Evolutionary conservation across 2,888 invertebrate genomes (phyloP).

Genomic region (Hydrotaea diabolus): DNA sequence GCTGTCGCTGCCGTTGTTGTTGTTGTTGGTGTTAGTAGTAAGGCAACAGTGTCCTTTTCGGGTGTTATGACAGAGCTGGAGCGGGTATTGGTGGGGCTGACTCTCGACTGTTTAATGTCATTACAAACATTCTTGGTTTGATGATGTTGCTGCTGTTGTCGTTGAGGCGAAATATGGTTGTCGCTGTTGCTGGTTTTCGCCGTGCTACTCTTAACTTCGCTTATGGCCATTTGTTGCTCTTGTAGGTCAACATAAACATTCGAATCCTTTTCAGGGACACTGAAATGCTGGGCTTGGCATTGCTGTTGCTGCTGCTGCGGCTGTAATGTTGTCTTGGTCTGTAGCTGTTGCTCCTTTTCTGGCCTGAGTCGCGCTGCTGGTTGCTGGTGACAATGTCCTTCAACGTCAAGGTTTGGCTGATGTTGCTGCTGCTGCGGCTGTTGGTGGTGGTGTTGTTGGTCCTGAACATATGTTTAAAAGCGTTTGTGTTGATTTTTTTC

Average conservation of each 20-base stretch:
- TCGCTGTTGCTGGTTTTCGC: constrained; percentile 29
- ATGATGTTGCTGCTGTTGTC: constrained; percentile 27
- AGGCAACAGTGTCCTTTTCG: too few species aligned
- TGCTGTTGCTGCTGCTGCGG: constrained; percentile 36
- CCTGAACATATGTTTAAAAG: constrained; percentile 22
- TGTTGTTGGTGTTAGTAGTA: too few species aligned
- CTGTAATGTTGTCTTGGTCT: constrained; percentile 31
- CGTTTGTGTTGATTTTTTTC: constrained; percentile 29
- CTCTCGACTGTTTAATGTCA: constrained; percentile 25
- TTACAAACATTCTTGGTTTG: constrained; percentile 1
- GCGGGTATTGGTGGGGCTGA: background rate
- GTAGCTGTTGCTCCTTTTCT: constrained; percentile 52
- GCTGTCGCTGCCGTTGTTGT: background rate
- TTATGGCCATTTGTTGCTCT: constrained; percentile 63
- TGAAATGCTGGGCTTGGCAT: background rate
- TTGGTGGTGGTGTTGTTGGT: constrained; percentile 25
- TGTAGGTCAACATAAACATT: constrained; percentile 49
- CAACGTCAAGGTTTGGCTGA: constrained; percentile 49
- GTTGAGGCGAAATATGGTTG: constrained; percentile 19
- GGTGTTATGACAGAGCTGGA: too few species aligned
- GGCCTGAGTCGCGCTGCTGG: constrained; percentile 24
- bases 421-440: constrained; percentile 21
- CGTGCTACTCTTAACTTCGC: constrained; percentile 36
- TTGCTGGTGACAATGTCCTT: constrained; percentile 42
- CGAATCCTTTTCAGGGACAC: constrained; percentile 1